A percentile compares a stretch with the other conserved stretches of the same genome.
phyloP scores from a whole-genome alignment of 2,113 vertebrate genomes.

The Orientallactaga bullata region DNA sequence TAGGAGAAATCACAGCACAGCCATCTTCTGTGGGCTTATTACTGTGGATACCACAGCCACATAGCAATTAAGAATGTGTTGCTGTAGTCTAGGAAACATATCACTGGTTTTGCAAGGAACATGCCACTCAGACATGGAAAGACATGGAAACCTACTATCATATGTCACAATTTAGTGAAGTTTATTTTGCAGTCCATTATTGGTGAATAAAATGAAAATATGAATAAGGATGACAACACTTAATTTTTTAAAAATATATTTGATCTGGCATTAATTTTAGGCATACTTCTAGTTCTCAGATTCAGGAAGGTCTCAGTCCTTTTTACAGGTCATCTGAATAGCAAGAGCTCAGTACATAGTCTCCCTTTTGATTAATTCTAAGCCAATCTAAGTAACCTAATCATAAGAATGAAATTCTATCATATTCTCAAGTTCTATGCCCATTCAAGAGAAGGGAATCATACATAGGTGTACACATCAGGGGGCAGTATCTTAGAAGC shows the following conservation, averaged over 20 bases:
- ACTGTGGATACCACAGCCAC: not conserved
- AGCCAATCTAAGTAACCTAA: too few relatives aligned
- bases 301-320: too few relatives aligned
- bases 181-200: not conserved
- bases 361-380: too few relatives aligned
- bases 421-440: too few relatives aligned
- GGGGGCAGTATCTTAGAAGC: too few relatives aligned
- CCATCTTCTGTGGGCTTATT: not conserved
- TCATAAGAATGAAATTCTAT: too few relatives aligned
- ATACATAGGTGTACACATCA: too few relatives aligned
- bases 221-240: not conserved
- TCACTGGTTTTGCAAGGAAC: not conserved
- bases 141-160: not conserved
- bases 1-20: not conserved
- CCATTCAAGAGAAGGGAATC: too few relatives aligned
- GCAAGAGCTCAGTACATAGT: too few relatives aligned
- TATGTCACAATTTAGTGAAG: not conserved
- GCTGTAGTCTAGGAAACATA: not conserved
- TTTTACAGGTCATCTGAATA: too few relatives aligned
- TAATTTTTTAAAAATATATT: not conserved
- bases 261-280: not conserved
- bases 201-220: not conserved
- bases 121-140: not conserved
- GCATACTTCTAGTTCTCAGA: too few relatives aligned
- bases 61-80: not conserved